These are phyloP conservation scores for Drosophila eugracilis DNA, from an alignment of 1,140 invertebrate genomes.

Conservation along the genomic window DNA sequence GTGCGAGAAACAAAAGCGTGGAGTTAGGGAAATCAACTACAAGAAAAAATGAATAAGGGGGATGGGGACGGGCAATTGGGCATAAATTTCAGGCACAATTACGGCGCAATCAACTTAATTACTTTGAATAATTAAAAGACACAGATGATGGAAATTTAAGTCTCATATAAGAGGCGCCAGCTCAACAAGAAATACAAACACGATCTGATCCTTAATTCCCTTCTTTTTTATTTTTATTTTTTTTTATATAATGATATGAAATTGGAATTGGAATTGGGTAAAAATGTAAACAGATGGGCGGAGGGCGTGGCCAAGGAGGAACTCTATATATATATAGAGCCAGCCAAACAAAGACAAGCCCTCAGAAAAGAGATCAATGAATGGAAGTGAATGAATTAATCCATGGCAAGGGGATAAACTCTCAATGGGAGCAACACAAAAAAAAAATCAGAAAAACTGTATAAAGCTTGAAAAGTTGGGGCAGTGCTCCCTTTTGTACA, in stretches of 20 bases:
- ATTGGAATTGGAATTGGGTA: neutral
- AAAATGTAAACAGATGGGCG: constrained; percentile 24
- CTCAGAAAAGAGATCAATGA: constrained; percentile 47
- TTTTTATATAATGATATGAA: neutral
- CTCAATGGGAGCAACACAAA: constrained; percentile 12
- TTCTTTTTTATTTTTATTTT: neutral
- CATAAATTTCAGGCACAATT: constrained; percentile 70
- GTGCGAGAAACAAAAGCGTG: neutral
- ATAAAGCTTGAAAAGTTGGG: neutral
- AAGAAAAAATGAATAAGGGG: constrained; percentile 18
- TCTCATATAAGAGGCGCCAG: constrained; percentile 1
- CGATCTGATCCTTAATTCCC: constrained; percentile 13
- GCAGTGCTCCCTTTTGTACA: constrained; percentile 25
- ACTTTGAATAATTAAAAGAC: constrained; percentile 75
- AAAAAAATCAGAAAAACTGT: neutral
- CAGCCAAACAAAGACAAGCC: constrained; percentile 15
- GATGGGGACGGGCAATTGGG: constrained; percentile 50
- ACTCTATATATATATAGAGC: no score
- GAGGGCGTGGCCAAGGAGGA: constrained; percentile 13
- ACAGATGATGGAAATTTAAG: constrained; percentile 24
- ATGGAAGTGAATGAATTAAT: constrained; percentile 47
- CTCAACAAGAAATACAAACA: neutral
- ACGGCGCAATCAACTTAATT: constrained; percentile 75
- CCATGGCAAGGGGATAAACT: constrained; percentile 32
- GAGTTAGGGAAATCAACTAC: neutral